These are phyloP conservation scores for Drepanosiphum platanoidis DNA, from an alignment of 2,888 invertebrate genomes.

Conservation along the genomic window DNA sequence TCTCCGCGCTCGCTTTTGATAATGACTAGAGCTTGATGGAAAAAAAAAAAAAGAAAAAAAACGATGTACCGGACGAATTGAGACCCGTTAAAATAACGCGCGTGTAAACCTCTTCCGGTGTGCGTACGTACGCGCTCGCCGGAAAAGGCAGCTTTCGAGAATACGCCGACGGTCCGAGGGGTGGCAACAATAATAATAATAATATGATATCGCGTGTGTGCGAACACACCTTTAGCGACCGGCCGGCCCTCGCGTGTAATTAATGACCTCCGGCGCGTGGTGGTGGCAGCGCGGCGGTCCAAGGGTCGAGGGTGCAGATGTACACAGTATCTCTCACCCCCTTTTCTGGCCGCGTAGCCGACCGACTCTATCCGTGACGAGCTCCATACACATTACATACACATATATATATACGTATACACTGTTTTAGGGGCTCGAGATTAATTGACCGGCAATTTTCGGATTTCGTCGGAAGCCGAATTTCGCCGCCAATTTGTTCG, in stretches of 20 bases:
- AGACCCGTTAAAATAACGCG: not conserved
- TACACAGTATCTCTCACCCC: not conserved
- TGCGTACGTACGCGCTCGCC: constrained; percentile 5
- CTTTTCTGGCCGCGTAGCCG: not conserved
- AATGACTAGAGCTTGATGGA: not conserved
- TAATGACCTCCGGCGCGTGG: constrained; percentile 39
- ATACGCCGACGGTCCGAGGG: not conserved
- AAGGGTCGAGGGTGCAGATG: not conserved
- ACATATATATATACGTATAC: too few species aligned
- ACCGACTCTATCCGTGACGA: not conserved
- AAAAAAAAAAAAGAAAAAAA: not conserved
- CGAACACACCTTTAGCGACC: constrained; percentile 30
- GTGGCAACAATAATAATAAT: too few species aligned
- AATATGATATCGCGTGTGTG: not conserved
- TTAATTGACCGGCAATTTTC: constrained; percentile 51
- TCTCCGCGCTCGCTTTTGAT: not conserved
- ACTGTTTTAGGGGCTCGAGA: constrained; percentile 46
- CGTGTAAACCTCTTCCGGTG: constrained; percentile 43
- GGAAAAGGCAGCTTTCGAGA: constrained; percentile 38
- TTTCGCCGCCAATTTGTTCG: constrained; percentile 1
- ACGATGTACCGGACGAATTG: constrained; percentile 4
- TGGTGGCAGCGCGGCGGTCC: not conserved
- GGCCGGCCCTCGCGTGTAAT: constrained; percentile 15
- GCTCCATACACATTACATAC: too few species aligned
- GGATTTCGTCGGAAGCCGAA: constrained; percentile 27